Conservation (phyloP, 2,888 invertebrate genomes). For the Ectropis crepuscularia region DNA sequence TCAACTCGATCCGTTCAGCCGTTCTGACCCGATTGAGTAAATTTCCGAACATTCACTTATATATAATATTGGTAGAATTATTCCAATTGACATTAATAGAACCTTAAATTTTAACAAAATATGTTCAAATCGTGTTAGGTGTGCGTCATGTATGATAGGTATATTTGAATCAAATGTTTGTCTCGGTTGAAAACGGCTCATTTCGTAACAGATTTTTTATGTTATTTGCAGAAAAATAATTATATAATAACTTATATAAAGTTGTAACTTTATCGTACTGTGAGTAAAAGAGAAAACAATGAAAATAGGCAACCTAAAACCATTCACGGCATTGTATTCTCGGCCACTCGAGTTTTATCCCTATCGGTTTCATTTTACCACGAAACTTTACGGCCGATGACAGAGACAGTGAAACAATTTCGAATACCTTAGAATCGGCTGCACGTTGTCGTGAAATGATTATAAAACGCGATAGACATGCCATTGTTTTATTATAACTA, state of each 20-base stretch:
- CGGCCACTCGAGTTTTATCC: background rate
- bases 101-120: too few species aligned
- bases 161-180: too few species aligned
- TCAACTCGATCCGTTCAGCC: too few species aligned
- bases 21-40: too few species aligned
- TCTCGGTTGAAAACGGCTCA: too few species aligned
- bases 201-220: too few species aligned
- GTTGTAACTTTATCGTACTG: background rate
- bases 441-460: conserved; percentile 23
- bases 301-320: conserved; percentile 12
- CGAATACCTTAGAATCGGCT: background rate
- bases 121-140: too few species aligned
- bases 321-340: background rate
- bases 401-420: background rate
- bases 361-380: background rate
- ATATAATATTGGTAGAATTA: too few species aligned
- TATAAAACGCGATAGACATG: conserved; percentile 18
- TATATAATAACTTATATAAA: background rate
- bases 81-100: too few species aligned
- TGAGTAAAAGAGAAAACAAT: conserved; percentile 28
- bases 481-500: conserved; percentile 32
- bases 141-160: too few species aligned
- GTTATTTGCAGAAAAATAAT: background rate
- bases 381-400: too few species aligned
- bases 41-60: too few species aligned